Conservation (phyloP, 2,888 invertebrate genomes). For the Zootermopsis nevadensis region DNA sequence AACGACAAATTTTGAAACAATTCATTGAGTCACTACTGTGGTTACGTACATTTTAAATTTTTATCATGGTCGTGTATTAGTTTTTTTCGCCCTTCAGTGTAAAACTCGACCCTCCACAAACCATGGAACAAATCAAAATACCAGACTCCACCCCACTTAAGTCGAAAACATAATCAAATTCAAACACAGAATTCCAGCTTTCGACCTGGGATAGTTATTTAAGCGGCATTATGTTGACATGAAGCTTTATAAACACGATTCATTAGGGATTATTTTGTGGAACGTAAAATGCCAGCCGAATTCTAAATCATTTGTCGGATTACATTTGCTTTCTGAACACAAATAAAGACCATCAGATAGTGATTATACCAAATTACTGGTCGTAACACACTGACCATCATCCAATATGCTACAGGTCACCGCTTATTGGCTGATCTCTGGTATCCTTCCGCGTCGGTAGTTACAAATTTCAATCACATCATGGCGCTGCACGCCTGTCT, state of each 20-base stretch:
- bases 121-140: background rate
- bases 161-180: background rate
- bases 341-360: conserved; percentile 27
- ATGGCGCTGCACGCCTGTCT: background rate
- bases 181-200: conserved; percentile 3
- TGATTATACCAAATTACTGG: conserved; percentile 26
- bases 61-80: background rate
- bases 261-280: conserved; percentile 13
- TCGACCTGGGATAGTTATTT: conserved; percentile 15
- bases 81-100: background rate
- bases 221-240: conserved; percentile 21
- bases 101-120: background rate
- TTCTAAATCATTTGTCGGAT: conserved; percentile 19
- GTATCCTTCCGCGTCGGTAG: background rate
- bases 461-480: background rate
- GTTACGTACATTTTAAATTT: background rate
- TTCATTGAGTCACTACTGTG: too few relatives aligned
- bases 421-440: background rate
- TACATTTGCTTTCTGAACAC: conserved; percentile 33
- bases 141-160: background rate
- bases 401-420: conserved; percentile 38
- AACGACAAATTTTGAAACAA: too few relatives aligned
- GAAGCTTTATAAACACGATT: conserved; percentile 7
- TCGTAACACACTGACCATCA: conserved; percentile 15
- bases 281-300: background rate